Base-by-base conservation (phyloP, 1,140 invertebrate species). In the Helicoverpa zea region DNA sequence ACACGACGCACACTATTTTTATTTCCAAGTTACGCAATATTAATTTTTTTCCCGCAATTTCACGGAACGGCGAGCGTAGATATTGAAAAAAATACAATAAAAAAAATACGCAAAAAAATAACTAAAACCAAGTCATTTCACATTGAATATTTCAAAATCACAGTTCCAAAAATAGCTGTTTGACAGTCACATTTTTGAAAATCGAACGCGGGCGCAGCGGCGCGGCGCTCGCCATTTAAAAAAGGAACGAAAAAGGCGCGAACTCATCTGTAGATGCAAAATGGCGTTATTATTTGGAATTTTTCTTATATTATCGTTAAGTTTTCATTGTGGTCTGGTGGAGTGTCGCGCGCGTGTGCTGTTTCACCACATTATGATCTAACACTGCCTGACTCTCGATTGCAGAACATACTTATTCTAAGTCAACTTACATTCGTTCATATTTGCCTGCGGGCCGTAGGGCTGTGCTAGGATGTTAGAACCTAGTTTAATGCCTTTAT, bases 361-460 rank as follows among this genome's bases (percentile, higher is more conserved):
- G 90, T 94, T 95, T 94, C 92, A 92, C 93, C 94, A 95, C 94
- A 94, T 94, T 93, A 94, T 95, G 94, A 95, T 94, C 94, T 95
- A 95, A 95, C 94, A 95, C 94, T 95, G 94, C 90, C 92, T 83
- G 90, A 88, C 87, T 93, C 92, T 94, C 91, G 92, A 93, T 95
- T 94, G 94, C 92, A 91, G 92, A 93, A 94, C 92, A 94, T 90
- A 95, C 94, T 95, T 95, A 95, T 95, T 95, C 94, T 95, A 95
- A 95, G 92, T 95, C 94, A 94, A 95, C 92, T 95, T 94, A 95
- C 94, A 95, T 95, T 95, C 94, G 92, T 95, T 95, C 92, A 95
- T 95, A 95, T 95, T 95, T 95, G 94, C 94, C 94, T 95, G 92
- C 91, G 90, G 92, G 92, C 84, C 89, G 84, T 94, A 95, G 94